Evolutionary conservation across 2,797 vertebrate genomes (phyloP).

Genomic region (Potorous gilbertii): DNA sequence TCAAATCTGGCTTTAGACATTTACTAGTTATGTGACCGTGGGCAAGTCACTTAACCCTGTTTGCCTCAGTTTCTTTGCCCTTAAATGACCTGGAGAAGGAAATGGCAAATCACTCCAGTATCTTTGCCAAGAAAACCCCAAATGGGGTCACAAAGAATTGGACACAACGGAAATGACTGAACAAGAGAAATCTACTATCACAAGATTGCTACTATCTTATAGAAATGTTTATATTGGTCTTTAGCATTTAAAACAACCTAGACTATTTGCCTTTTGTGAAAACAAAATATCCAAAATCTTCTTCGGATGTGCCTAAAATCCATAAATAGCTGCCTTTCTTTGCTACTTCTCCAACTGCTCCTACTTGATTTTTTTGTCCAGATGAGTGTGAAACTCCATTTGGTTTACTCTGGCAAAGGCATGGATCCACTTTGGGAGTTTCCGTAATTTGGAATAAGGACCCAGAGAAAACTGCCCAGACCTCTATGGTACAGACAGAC

Average conservation of each 20-base stretch:
- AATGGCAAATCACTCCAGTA: background rate
- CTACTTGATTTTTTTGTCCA: background rate
- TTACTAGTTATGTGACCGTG: too few relatives aligned
- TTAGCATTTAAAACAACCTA: background rate
- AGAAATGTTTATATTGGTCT: background rate
- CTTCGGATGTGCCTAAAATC: background rate
- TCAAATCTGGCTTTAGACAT: background rate
- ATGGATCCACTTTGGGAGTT: background rate
- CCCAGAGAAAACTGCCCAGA: background rate
- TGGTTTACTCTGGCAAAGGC: background rate
- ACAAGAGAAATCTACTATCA: background rate
- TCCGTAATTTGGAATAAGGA: background rate
- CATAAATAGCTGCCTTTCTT: background rate
- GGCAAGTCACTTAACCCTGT: too few relatives aligned
- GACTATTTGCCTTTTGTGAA: background rate
- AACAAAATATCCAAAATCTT: background rate
- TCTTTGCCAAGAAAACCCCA: background rate
- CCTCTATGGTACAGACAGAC: background rate
- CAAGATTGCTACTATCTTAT: background rate
- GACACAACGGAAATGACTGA: background rate
- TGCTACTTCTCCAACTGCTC: background rate
- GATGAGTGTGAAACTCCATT: background rate
- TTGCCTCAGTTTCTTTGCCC: background rate
- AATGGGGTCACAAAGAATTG: background rate
- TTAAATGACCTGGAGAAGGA: background rate